Evolutionary conservation across 2,797 vertebrate species (phyloP), one percentile per base, ranked within the genome.

Genomic region (Microchirus variegatus): DNA sequence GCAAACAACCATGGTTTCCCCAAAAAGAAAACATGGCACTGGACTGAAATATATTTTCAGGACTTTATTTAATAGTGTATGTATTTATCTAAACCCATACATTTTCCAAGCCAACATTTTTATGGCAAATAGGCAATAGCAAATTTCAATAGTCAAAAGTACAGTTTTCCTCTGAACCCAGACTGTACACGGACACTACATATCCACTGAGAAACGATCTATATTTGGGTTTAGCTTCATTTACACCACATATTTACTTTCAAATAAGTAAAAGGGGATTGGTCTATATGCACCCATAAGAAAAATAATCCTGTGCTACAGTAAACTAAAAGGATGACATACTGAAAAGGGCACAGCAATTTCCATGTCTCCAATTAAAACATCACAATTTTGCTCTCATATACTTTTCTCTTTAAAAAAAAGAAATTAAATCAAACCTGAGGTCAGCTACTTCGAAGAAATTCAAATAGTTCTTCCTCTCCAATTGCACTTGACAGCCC

Each of bases 171-270:
- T 86, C 73, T 71, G 53, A 78, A 82, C 80, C 67, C 67, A 48
- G 68, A 53, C 64, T 77, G 71, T 75, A 68, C 60, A 78, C 74
- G 82, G 71, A 84, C 70, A 73, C 77, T 70, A 80, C 69, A 79
- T 73, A 59, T 78, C 49, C 51, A 68, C 53, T 44, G 48, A 65
- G 80, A 58, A 76, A 67, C 71, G 59, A 75, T 55, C 66, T n/a
- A 17, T 13, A 72, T 67, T 63, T 43, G 3, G 56, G 58, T 75
- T 68, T 58, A 70, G 76, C 61, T 73, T 70, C 22, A 80, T 85
- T 88, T 85, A 88, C 78, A 59, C 80, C 76, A 84, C 85, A 85
- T 82, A 87, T 82, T 87, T 81, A 83, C 77, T 73, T 77, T 67
- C 59, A 73, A 67, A 60, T 2, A 80, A 74, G 73, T 78, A 76